phyloP scores from a whole-genome alignment of 2,888 invertebrate genomes.

The Nematopogon swammerdamellus region DNA sequence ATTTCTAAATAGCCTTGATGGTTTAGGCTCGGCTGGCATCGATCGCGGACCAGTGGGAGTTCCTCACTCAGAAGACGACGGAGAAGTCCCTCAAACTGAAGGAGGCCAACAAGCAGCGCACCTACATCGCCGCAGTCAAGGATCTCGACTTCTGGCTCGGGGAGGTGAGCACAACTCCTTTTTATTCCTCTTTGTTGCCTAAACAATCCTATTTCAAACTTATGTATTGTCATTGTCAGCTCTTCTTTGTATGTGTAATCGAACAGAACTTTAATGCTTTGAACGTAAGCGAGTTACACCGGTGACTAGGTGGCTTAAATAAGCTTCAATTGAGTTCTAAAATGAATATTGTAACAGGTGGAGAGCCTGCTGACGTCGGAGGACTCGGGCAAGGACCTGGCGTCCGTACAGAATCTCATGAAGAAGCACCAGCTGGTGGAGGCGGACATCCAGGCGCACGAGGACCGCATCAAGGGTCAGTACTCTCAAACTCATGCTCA shows the following conservation, averaged over 20 bases:
- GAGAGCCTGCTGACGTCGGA: slow-evolving; percentile 93
- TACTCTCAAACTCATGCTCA: too few species aligned
- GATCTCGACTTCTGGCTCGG: slow-evolving; percentile 99
- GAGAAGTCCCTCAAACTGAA: slow-evolving; percentile 98
- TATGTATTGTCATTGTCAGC: not conserved
- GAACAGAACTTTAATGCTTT: too few species aligned
- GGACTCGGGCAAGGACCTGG: slow-evolving; percentile 96
- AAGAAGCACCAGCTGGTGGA: slow-evolving; percentile 98
- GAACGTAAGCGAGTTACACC: too few species aligned
- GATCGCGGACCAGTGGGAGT: slow-evolving; percentile 98
- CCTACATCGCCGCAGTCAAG: slow-evolving; percentile 99
- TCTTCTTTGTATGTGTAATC: not conserved
- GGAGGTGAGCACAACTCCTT: too few species aligned
- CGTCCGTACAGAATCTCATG: slow-evolving; percentile 97
- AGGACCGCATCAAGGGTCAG: slow-evolving; percentile 82
- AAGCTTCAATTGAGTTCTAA: too few species aligned
- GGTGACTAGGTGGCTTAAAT: too few species aligned
- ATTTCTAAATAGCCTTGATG: too few species aligned
- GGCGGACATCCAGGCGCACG: slow-evolving; percentile 96
- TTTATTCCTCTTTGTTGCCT: too few species aligned
- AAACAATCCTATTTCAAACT: too few species aligned
- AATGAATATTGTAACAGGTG: too few species aligned
- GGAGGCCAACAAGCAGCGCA: slow-evolving; percentile 98
- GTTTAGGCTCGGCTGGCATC: slow-evolving; percentile 75
- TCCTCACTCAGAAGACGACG: slow-evolving; percentile 94